Evolutionary conservation across 2,797 vertebrate genomes (phyloP), one percentile per base, ranked within the genome.

Genomic region (Crocidura indochinensis): DNA sequence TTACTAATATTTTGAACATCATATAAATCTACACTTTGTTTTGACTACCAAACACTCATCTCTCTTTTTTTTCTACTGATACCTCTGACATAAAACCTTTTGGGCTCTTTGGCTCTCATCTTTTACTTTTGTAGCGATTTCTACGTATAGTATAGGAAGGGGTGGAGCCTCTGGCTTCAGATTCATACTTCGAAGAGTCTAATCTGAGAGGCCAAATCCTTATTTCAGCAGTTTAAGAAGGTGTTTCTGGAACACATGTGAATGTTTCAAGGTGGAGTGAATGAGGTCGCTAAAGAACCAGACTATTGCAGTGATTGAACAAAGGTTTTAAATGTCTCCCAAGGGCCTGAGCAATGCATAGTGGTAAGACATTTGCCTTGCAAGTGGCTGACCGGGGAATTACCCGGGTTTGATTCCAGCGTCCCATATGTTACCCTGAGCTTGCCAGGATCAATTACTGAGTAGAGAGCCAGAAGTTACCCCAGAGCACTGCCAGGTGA

Each of bases 1-100:
- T 74, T 53, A 71, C 87, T 74, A 53, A 56, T 38, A 86, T 62
- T 84, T 77, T 93, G 47, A 91, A 47, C n/a, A 67, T 51, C 44
- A 80, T n/a, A 53, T 0, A 46, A 15, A 27, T 76, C 12, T 56
- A 60, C 56, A 5, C 19, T 60, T 14, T n/a, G 8, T 56, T 24
- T 56, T 19, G 4, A 26, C 65, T 62, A 0, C 38, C 17, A 38
- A 46, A 11, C 44, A 77, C 4, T 14, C 15, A 31, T 0, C 17
- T 46, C n/a, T 7, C 2, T 4, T 14, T 20, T n/a, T 0, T 9
- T 46, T 26, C 9, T 2, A 68, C 15, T 44, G 46, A 8, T 11
- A 8, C 6, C 10, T 56, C 49, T 24, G 38, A 9, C 10, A 64
- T 29, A 38, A 29, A 29, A 1, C 10, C 15, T 27, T 3, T 17